These are phyloP conservation scores for Acanthiza pusilla DNA, from an alignment of 2,797 vertebrate genomes.

Conservation along the genomic window DNA sequence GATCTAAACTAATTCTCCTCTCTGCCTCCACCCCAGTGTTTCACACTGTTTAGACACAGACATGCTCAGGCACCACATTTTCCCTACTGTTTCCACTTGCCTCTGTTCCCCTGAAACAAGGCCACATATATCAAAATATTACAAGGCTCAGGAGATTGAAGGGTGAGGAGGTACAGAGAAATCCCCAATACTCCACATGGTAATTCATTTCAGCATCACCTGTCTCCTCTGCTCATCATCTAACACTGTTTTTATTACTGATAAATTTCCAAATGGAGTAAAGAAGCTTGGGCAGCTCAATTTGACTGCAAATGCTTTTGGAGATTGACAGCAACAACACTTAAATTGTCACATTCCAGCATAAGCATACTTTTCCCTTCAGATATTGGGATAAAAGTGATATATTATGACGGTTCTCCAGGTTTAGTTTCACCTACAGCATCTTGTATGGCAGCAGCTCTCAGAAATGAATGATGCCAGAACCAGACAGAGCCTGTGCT, in stretches of 20 bases:
- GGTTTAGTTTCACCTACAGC: constrained; percentile 11
- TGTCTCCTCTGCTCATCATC: background rate
- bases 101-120: background rate
- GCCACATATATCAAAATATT: background rate
- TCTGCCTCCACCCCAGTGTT: background rate
- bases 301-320: background rate
- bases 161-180: background rate
- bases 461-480: constrained; percentile 20
- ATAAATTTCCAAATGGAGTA: background rate
- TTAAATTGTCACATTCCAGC: constrained; percentile 16
- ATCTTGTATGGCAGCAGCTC: background rate
- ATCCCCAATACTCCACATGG: background rate
- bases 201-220: background rate
- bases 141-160: background rate
- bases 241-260: background rate
- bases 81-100: background rate
- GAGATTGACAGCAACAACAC: constrained; percentile 26
- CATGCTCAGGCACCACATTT: background rate
- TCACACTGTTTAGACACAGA: background rate
- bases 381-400: background rate
- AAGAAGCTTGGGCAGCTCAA: background rate
- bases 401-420: background rate
- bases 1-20: background rate
- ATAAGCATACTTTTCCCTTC: background rate
- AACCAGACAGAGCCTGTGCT: constrained; percentile 33